A percentile compares a stretch with the other conserved stretches of the same genome.
These are phyloP conservation scores for Helicolenus hilgendorfi DNA, from an alignment of 2,797 vertebrate species.

Conservation along the genomic window DNA sequence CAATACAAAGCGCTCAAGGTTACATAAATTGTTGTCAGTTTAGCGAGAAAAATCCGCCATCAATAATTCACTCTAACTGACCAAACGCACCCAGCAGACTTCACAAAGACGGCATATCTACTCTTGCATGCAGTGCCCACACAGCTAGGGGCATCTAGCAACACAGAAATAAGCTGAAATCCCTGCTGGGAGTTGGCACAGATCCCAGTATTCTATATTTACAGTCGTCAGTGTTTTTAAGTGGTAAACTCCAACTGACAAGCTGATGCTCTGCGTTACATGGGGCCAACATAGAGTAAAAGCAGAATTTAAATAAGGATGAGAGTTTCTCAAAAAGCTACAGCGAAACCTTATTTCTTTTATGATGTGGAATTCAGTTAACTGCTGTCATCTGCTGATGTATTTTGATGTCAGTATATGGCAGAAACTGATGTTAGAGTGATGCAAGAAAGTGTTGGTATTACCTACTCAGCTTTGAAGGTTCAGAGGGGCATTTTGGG, in stretches of 20 bases:
- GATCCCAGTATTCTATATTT: slow-evolving; percentile 46
- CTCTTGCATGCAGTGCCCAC: slow-evolving; percentile 14
- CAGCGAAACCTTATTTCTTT: slow-evolving; percentile 20
- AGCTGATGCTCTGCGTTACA: slow-evolving; percentile 19
- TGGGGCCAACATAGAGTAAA: background rate
- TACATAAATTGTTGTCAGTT: slow-evolving; percentile 5
- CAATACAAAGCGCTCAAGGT: slow-evolving; percentile 7
- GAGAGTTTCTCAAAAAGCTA: background rate
- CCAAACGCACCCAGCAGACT: slow-evolving; percentile 36
- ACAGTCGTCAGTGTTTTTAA: slow-evolving; percentile 56
- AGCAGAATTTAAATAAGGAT: slow-evolving; percentile 26
- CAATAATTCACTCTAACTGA: slow-evolving; percentile 11
- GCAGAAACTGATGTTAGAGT: slow-evolving; percentile 9
- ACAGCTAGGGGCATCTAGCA: slow-evolving; percentile 43
- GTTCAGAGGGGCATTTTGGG: slow-evolving; percentile 20
- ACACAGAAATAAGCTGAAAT: slow-evolving; percentile 49
- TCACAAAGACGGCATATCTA: slow-evolving; percentile 26
- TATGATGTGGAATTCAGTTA: slow-evolving; percentile 5
- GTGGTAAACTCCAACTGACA: slow-evolving; percentile 49
- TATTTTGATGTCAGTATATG: slow-evolving; percentile 21
- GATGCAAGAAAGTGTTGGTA: slow-evolving; percentile 32
- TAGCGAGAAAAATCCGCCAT: slow-evolving; percentile 11
- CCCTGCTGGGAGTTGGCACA: slow-evolving; percentile 48
- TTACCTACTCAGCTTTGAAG: slow-evolving; percentile 17
- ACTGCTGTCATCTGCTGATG: background rate